phyloP scores from a whole-genome alignment of 1,140 invertebrate species.

The Zaprionus kolodkinae region DNA sequence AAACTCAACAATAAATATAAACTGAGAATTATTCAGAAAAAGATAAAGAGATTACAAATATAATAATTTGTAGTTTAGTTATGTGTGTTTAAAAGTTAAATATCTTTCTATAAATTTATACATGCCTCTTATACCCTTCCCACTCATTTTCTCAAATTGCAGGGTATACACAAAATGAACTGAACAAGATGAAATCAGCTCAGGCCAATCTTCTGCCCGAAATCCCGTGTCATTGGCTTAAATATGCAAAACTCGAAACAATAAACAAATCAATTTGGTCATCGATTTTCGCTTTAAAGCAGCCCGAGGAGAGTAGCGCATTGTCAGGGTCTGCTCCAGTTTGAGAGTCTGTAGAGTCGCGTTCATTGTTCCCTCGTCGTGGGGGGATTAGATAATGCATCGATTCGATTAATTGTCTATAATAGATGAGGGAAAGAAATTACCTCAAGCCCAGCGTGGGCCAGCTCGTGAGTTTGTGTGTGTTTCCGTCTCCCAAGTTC shows the following conservation, averaged over 20 bases:
- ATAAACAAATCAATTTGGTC: slow-evolving; percentile 27
- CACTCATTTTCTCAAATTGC: not conserved
- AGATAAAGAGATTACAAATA: too few species aligned
- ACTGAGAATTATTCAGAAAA: too few species aligned
- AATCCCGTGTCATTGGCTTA: slow-evolving; percentile 36
- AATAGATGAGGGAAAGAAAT: slow-evolving; percentile 64
- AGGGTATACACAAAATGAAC: not conserved
- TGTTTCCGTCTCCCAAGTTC: slow-evolving; percentile 63
- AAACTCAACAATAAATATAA: not conserved
- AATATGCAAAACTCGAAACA: slow-evolving; percentile 25
- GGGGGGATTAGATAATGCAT: slow-evolving; percentile 63
- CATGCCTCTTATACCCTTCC: not conserved
- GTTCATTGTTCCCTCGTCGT: slow-evolving; percentile 18
- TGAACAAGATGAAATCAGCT: not conserved
- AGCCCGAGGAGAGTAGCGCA: not conserved
- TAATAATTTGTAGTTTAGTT: too few species aligned
- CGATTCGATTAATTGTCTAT: slow-evolving; percentile 35
- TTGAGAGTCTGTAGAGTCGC: not conserved
- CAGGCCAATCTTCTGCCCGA: slow-evolving; percentile 17
- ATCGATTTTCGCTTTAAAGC: slow-evolving; percentile 1
- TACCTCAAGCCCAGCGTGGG: not conserved
- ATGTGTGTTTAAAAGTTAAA: too few species aligned
- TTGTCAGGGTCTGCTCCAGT: slow-evolving; percentile 21
- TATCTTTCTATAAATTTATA: not conserved
- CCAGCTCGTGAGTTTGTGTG: slow-evolving; percentile 50